A percentile compares a stretch with the other conserved stretches of the same genome.
Evolutionary conservation across 2,888 invertebrate genomes (phyloP).

Genomic region (Geophilus truncorum): DNA sequence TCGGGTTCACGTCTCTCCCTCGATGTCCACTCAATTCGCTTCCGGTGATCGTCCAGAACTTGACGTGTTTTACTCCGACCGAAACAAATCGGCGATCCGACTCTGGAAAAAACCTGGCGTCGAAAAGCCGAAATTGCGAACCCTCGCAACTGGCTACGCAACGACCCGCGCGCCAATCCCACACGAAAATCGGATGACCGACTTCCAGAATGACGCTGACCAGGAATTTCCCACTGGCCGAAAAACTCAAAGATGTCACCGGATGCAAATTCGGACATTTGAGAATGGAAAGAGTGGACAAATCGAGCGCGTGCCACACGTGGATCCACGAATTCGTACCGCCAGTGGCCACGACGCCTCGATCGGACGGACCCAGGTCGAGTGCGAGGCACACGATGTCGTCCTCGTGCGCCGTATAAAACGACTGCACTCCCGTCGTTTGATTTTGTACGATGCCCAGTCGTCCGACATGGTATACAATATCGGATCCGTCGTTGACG

Average conservation of each 20-base stretch:
- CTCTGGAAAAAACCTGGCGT: constrained; percentile 43
- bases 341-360: constrained; percentile 47
- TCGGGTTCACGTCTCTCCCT: constrained; percentile 14
- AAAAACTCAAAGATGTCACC: constrained; percentile 45
- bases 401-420: constrained; percentile 74
- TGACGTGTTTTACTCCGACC: constrained; percentile 51
- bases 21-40: constrained; percentile 34
- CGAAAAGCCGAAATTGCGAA: constrained; percentile 12
- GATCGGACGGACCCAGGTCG: constrained; percentile 46
- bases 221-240: constrained; percentile 47
- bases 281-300: constrained; percentile 46
- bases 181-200: constrained; percentile 50
- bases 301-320: constrained; percentile 48
- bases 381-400: constrained; percentile 44
- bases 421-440: constrained; percentile 57
- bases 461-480: constrained; percentile 51
- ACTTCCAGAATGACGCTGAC: constrained; percentile 50
- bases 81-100: constrained; percentile 47
- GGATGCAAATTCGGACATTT: constrained; percentile 41
- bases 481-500: constrained; percentile 42
- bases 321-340: constrained; percentile 50
- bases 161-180: constrained; percentile 50
- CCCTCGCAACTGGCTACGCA: constrained; percentile 44
- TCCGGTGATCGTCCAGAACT: constrained; percentile 52
- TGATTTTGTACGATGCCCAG: constrained; percentile 48